phyloP scores from a whole-genome alignment of 2,888 invertebrate genomes.

The Meliscaeva auricollis region DNA sequence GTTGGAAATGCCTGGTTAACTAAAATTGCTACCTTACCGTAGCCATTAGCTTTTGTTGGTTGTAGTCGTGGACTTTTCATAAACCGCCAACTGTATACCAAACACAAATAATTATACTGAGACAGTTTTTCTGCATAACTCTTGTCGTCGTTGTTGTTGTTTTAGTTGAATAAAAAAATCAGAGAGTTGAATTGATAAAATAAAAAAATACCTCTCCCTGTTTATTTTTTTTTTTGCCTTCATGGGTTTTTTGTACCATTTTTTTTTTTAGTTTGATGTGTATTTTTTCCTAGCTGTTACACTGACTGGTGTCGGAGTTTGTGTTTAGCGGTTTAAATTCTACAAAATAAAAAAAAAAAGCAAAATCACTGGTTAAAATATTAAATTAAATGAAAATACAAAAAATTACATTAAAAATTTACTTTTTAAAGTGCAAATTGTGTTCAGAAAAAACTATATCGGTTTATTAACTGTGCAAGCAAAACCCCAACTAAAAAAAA shows the following conservation, averaged over 20 bases:
- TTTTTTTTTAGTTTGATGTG: constrained; percentile 55
- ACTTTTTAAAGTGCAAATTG: constrained; percentile 1
- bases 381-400: constrained; percentile 1
- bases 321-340: constrained; percentile 25
- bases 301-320: constrained; percentile 38
- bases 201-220: constrained; percentile 57
- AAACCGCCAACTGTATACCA: constrained; percentile 31
- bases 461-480: constrained; percentile 9
- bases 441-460: constrained; percentile 2
- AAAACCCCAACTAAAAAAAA: not conserved
- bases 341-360: constrained; percentile 1
- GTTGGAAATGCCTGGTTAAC: constrained; percentile 18
- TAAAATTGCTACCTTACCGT: not conserved
- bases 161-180: not conserved
- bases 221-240: constrained; percentile 34
- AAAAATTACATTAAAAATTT: constrained; percentile 29
- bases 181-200: constrained; percentile 11
- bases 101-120: constrained; percentile 63
- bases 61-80: constrained; percentile 58
- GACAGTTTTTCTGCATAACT: constrained; percentile 67
- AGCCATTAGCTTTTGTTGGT: constrained; percentile 29
- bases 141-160: constrained; percentile 33
- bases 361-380: too few relatives aligned
- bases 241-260: constrained; percentile 34
- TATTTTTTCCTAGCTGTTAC: constrained; percentile 47